Evolutionary conservation across 2,113 vertebrate genomes (phyloP), one percentile per base, ranked within the genome.

Genomic region (Melanerpes formicivorus): DNA sequence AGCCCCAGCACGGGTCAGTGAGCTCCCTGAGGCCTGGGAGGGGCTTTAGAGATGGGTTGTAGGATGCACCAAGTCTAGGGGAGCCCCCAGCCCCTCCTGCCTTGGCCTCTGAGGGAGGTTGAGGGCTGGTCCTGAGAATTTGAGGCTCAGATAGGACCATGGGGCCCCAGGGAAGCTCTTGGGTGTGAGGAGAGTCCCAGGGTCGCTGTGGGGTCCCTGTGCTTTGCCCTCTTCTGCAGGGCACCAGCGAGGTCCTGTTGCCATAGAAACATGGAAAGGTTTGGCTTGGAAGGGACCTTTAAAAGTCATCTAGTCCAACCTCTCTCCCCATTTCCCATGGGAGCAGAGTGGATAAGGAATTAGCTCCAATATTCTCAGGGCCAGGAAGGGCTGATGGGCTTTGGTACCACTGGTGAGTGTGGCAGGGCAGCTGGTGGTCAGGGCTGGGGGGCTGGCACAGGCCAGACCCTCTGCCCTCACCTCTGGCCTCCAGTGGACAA

Each of bases 81-180:
- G 14, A 42, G 3, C 27, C 27, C 37, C 30, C 27, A 9, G 18
- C 12, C 1, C 64, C 55, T 40, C n/a, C 11, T 62, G 27, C 8
- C 60, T 69, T 1, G 0, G 25, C 8, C 9, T 6, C 13, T 0
- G 0, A 13, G 18, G 23, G 27, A 23, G 25, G 12, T 29, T 4
- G 32, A 27, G 5, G 5, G 3, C 5, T 63, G 66, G 15, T 62
- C 29, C 15, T 19, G 44, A 54, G 48, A 54, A 18, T 2, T 18
- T 16, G 44, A 25, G 26, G 8, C 14, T 44, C 52, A 40, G 12
- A 40, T 29, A n/a, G 12, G 23, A 29, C 19, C 14, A 8, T 25
- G 62, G 15, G 34, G 9, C 12, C 14, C 72, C 0, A 0, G 22
- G 10, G 54, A 59, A 64, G 64, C 16, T 26, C 16, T 13, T 40